Percentiles rank a stretch among this genome's conserved stretches.
Conservation (phyloP, 2,888 invertebrate genomes). For the Himalopsyche anomala region DNA sequence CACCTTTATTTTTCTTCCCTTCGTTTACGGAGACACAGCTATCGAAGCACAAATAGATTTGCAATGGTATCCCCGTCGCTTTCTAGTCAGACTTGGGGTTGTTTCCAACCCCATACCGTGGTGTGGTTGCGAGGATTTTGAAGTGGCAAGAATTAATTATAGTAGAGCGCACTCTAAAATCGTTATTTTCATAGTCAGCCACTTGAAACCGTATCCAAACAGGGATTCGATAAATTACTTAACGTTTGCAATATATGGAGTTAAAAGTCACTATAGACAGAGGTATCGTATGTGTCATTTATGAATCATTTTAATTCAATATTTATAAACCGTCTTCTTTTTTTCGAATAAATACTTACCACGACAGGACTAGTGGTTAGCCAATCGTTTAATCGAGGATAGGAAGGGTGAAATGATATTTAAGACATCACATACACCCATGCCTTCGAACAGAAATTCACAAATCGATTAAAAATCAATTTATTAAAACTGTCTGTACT, state of each 20-base stretch:
- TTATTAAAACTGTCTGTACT: too few relatives aligned
- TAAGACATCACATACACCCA: too few relatives aligned
- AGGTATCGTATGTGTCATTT: not conserved
- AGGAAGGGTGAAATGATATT: too few relatives aligned
- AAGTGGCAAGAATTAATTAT: slow-evolving; percentile 62
- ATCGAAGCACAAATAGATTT: slow-evolving; percentile 60
- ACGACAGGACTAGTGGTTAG: too few relatives aligned
- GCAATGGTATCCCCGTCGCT: slow-evolving; percentile 51
- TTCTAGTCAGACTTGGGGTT: not conserved
- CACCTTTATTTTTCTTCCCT: slow-evolving; percentile 37
- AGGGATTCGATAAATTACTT: slow-evolving; percentile 32
- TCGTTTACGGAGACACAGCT: slow-evolving; percentile 36
- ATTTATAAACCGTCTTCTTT: too few relatives aligned
- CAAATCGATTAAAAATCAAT: too few relatives aligned
- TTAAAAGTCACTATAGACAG: not conserved
- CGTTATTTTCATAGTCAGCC: slow-evolving; percentile 59
- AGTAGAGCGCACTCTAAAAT: slow-evolving; percentile 54
- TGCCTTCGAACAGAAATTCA: too few relatives aligned
- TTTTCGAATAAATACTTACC: too few relatives aligned
- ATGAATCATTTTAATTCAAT: not conserved
- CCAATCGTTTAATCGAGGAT: too few relatives aligned
- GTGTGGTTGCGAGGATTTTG: slow-evolving; percentile 45
- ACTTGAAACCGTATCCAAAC: slow-evolving; percentile 53
- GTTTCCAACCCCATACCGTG: slow-evolving; percentile 24
- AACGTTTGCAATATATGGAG: not conserved